Percentiles rank a stretch among this genome's conserved stretches.
Evolutionary conservation across 2,797 vertebrate species (phyloP).

Genomic region (Coluber constrictor): DNA sequence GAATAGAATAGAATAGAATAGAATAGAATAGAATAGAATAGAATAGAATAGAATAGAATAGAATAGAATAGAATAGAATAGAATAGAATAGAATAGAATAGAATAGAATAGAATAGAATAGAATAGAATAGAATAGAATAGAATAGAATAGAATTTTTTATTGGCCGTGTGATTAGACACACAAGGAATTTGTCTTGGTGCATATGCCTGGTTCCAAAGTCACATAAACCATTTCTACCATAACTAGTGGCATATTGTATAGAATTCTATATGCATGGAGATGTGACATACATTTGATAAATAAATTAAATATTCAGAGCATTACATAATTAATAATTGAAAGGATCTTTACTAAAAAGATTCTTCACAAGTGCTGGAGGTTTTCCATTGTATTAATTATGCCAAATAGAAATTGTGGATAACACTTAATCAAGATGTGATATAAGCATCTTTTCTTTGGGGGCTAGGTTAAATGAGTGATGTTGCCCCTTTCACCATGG

Average conservation of each 20-base stretch:
- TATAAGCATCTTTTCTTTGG: neutral
- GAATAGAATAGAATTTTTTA: no score
- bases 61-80: no score
- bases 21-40: no score
- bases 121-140: no score
- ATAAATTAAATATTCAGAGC: neutral
- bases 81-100: no score
- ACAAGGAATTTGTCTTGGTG: no score
- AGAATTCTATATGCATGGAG: neutral
- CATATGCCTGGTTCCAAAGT: neutral
- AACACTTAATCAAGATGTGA: neutral
- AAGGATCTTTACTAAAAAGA: neutral
- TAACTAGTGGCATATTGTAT: neutral
- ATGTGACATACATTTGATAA: neutral
- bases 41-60: no score
- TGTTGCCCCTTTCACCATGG: neutral
- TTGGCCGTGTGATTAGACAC: no score
- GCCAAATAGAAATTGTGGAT: neutral
- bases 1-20: no score
- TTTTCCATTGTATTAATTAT: neutral
- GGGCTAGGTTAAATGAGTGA: neutral
- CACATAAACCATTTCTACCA: neutral
- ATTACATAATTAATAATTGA: neutral
- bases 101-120: no score
- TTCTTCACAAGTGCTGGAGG: neutral